These are phyloP conservation scores for Galerucella pusilla DNA, from an alignment of 2,888 invertebrate genomes.

Conservation along the genomic window DNA sequence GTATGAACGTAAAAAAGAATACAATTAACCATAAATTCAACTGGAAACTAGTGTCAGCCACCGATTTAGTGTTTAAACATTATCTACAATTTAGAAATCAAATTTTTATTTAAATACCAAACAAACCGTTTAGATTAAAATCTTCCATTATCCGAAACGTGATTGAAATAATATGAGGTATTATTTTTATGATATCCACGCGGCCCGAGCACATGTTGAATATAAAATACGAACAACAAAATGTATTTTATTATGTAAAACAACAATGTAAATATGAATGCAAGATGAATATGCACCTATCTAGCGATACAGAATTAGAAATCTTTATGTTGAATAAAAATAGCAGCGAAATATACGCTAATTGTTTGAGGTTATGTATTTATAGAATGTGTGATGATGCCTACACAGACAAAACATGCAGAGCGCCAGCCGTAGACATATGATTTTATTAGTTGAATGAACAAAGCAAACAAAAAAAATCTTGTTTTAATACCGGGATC, in stretches of 20 bases:
- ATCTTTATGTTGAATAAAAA: conserved; percentile 22
- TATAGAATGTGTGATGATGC: conserved; percentile 5
- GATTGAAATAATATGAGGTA: conserved; percentile 38
- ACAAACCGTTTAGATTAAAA: conserved; percentile 40
- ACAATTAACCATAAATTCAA: background rate
- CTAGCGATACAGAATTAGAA: conserved; percentile 16
- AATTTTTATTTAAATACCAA: conserved; percentile 25
- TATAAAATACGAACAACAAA: conserved; percentile 37
- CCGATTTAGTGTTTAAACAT: background rate
- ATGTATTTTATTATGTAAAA: conserved; percentile 43
- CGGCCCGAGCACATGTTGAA: conserved; percentile 43
- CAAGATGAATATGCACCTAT: conserved; percentile 26
- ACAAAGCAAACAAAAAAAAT: background rate
- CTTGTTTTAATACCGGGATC: background rate
- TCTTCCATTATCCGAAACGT: conserved; percentile 38
- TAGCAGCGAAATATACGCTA: conserved; percentile 14
- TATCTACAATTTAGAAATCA: background rate
- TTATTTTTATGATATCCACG: conserved; percentile 46
- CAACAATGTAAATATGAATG: conserved; percentile 39
- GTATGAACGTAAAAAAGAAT: background rate
- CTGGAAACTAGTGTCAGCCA: background rate
- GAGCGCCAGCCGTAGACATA: background rate
- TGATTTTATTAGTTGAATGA: background rate
- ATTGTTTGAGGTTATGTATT: conserved; percentile 14
- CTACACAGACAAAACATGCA: background rate